These are phyloP conservation scores for Ctenomys sociabilis DNA, from an alignment of 2,113 vertebrate species.

Conservation along the genomic window DNA sequence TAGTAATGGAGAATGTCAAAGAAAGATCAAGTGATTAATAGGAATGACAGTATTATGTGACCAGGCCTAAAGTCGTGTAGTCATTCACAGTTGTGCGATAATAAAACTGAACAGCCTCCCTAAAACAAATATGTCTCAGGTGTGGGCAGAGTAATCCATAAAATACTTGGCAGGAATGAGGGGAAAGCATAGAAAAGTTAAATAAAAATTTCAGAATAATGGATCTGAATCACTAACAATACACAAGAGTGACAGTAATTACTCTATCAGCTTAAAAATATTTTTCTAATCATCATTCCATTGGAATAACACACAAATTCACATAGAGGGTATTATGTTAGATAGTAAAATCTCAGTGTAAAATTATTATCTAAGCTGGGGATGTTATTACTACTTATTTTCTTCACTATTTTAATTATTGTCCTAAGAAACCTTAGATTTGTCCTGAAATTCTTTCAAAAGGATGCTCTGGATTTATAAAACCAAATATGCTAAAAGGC, in stretches of 20 bases:
- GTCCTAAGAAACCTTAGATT: slow-evolving; percentile 7
- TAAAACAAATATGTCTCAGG: background rate
- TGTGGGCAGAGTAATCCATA: background rate
- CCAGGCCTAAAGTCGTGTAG: background rate
- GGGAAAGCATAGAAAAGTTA: background rate
- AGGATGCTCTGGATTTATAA: slow-evolving; percentile 19
- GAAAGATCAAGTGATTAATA: background rate
- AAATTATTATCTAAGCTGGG: background rate
- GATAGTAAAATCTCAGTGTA: background rate
- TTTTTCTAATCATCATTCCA: background rate
- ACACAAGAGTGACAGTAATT: background rate
- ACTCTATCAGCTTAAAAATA: background rate
- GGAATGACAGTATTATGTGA: background rate
- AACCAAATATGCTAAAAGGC: background rate
- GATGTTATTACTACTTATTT: background rate
- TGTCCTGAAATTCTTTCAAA: slow-evolving; percentile 16
- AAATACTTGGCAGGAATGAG: slow-evolving; percentile 16
- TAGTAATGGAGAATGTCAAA: background rate
- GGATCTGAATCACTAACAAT: background rate
- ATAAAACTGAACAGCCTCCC: background rate
- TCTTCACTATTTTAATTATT: background rate
- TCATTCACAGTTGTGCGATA: background rate
- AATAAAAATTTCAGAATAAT: background rate
- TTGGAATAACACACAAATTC: background rate
- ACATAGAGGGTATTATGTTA: background rate